Percentiles rank a stretch among this genome's conserved stretches.
phyloP scores from a whole-genome alignment of 2,113 vertebrate species.

The Hyla sarda region DNA sequence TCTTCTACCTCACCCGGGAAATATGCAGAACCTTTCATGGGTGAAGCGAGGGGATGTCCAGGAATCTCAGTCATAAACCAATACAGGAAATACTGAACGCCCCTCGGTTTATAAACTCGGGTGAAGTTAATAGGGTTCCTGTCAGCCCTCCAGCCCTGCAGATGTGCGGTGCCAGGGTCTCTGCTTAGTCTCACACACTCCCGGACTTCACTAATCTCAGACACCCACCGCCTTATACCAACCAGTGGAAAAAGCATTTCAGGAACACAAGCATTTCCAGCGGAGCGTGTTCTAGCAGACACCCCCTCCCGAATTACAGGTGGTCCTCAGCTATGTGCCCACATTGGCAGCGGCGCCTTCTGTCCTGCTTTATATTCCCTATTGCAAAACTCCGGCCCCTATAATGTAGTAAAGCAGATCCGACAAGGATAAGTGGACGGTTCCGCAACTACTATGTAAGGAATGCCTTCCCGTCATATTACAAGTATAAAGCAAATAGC shows the following conservation, averaged over 20 bases:
- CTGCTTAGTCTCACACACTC: constrained; percentile 51
- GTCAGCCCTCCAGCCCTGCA: not conserved
- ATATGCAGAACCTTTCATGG: not conserved
- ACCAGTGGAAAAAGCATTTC: constrained; percentile 23
- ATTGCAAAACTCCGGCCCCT: not conserved
- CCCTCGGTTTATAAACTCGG: constrained; percentile 2
- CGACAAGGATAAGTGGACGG: not conserved
- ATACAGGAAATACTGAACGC: constrained; percentile 16
- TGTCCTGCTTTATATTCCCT: not conserved
- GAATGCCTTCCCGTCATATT: not conserved
- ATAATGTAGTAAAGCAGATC: not conserved
- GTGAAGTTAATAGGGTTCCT: constrained; percentile 37
- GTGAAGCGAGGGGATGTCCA: constrained; percentile 5
- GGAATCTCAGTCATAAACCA: constrained; percentile 20
- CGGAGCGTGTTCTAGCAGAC: not conserved
- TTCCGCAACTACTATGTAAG: not conserved
- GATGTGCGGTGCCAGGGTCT: not conserved
- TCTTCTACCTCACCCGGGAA: not conserved
- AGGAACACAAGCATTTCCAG: not conserved
- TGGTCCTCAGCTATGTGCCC: constrained; percentile 9
- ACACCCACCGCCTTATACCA: constrained; percentile 23
- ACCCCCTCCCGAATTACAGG: constrained; percentile 12
- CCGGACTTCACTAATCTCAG: constrained; percentile 16
- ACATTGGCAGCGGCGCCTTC: not conserved
- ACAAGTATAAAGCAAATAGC: not conserved